Base-by-base conservation (phyloP, 2,888 invertebrate species). In the Papilio demoleus region DNA sequence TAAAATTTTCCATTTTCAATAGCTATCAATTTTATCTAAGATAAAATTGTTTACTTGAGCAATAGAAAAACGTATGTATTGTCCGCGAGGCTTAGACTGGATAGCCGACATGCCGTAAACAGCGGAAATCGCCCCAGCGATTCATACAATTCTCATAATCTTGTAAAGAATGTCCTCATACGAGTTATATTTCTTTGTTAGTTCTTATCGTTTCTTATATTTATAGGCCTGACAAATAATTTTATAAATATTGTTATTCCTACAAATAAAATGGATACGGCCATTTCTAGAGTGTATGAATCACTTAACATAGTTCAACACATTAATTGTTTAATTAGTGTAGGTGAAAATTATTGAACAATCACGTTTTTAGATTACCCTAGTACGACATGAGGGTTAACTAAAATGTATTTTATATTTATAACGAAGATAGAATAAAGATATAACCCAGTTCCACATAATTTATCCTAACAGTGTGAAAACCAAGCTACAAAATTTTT, bases 81-180 rank as follows among this genome's bases (percentile, higher is more conserved):
- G 45, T 66, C 59, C 45, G 8, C 42, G 58, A n/a, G 45, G 36
- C 22, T 19, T n/a, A 47, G n/a, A 24, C 45, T 45, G 45, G 40
- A 59, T 59, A 27, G n/a, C 42, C 34, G 12, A 11, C 36, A 12
- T n/a, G 45, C 45, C 58, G 42, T 59, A 47, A 34, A 12, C 31
- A 19, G 9, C 34, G 38, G 24, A 19, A 56, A 40, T 17, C 50
- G 24, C 27, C 56, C 34, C 17, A 17, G 45, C 58, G 22, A 14
- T 59, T 58, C 45, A 22, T 59, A n/a, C 59, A 34, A 59, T 47
- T 66, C 19, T 59, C 36, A 59, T 47, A 36, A 22, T 59, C 59
- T 22, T 66, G 45, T 59, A 59, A 47, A 36, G 45, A 59, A 59
- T 24, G 45, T 42, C 19, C 34, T 53, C 17, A 45, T 59, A 34